Evolutionary conservation across 2,797 vertebrate species (phyloP).

Genomic region (Aeoliscus strigatus): DNA sequence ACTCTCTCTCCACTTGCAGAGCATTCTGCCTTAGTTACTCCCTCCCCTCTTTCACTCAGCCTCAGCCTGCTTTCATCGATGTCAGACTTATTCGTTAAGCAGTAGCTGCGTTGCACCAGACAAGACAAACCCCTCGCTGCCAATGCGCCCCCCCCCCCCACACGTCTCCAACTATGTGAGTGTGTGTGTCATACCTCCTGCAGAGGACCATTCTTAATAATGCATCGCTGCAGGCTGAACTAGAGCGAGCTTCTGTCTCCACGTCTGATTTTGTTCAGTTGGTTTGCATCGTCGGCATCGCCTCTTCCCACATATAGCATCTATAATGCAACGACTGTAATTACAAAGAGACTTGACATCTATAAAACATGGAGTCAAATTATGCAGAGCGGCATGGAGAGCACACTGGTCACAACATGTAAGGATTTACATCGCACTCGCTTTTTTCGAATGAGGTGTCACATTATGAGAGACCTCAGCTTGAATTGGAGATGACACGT

Average conservation of each 20-base stretch:
- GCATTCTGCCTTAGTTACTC: background rate
- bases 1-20: background rate
- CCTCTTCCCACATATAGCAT: conserved; percentile 8
- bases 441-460: background rate
- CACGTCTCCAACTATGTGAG: conserved; percentile 7
- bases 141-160: too few species aligned
- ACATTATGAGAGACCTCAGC: conserved; percentile 10
- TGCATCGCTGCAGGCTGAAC: conserved; percentile 40
- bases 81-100: conserved; percentile 46
- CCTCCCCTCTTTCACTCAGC: background rate
- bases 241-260: conserved; percentile 10
- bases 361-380: conserved; percentile 47
- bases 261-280: conserved; percentile 31
- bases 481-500: conserved; percentile 20
- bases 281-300: background rate
- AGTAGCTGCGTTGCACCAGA: conserved; percentile 20
- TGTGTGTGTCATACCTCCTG: conserved; percentile 27
- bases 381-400: conserved; percentile 15
- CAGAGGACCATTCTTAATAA: conserved; percentile 53
- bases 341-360: conserved; percentile 32
- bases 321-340: conserved; percentile 42
- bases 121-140: conserved; percentile 19
- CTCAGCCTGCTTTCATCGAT: conserved; percentile 22
- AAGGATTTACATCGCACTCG: background rate
- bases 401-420: conserved; percentile 12